These are phyloP conservation scores for Cladopsammia gracilis DNA, from an alignment of 64 coral and sea anemone species.

Conservation along the genomic window DNA sequence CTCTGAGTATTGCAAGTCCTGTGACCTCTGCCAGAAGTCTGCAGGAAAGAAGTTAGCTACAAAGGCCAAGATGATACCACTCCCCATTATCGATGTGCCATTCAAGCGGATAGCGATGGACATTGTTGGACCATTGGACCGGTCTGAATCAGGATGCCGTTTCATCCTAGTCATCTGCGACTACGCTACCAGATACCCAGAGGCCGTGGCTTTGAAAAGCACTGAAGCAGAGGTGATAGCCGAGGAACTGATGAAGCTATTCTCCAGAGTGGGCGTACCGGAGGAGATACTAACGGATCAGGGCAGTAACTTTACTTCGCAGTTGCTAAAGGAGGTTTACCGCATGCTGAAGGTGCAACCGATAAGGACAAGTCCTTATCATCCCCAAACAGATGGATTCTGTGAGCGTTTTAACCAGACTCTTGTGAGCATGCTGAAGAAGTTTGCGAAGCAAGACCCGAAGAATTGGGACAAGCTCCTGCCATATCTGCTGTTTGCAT, in stretches of 20 bases:
- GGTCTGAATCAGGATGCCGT: conserved; percentile 31
- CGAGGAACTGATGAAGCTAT: conserved; percentile 38
- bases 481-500: too few relatives aligned
- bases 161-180: conserved; percentile 62
- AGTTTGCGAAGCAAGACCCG: too few relatives aligned
- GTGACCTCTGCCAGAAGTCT: too few relatives aligned
- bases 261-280: conserved; percentile 62
- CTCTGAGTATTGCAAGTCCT: too few relatives aligned
- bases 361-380: conserved; percentile 55
- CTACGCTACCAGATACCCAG: conserved; percentile 12
- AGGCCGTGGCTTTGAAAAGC: conserved; percentile 36
- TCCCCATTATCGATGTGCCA: conserved; percentile 52
- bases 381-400: not conserved
- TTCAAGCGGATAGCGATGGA: conserved; percentile 54
- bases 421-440: not conserved
- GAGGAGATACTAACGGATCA: conserved; percentile 68
- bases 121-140: conserved; percentile 63
- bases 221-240: conserved; percentile 66
- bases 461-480: too few relatives aligned
- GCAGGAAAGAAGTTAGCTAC: too few relatives aligned
- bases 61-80: too few relatives aligned
- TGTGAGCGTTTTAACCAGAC: too few relatives aligned
- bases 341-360: conserved; percentile 35
- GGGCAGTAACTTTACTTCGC: conserved; percentile 65
- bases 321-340: conserved; percentile 56